A percentile compares a stretch with the other conserved stretches of the same genome.
Conservation (phyloP, 2,888 invertebrate species). For the Cylloceria caligata region DNA sequence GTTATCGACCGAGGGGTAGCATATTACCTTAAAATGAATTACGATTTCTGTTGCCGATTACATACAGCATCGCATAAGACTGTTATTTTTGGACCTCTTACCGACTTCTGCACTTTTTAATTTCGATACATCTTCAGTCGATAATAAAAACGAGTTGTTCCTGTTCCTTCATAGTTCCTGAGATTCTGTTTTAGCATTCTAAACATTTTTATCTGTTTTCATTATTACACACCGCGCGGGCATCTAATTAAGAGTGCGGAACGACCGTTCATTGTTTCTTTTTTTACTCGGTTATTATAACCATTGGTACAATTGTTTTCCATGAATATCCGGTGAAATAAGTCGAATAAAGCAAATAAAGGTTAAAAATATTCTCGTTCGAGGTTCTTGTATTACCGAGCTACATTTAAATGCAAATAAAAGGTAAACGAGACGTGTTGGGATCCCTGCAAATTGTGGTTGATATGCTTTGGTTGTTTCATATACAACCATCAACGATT, state of each 20-base stretch:
- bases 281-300: background rate
- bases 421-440: background rate
- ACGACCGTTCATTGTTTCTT: background rate
- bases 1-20: too few relatives aligned
- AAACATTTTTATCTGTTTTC: too few relatives aligned
- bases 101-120: too few relatives aligned
- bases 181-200: too few relatives aligned
- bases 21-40: too few relatives aligned
- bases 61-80: too few relatives aligned
- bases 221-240: too few relatives aligned
- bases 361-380: background rate
- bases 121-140: background rate
- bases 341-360: background rate
- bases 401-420: background rate
- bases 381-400: background rate
- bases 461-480: constrained; percentile 6
- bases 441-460: constrained; percentile 6
- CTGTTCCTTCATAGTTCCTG: background rate
- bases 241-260: background rate
- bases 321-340: background rate
- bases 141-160: background rate
- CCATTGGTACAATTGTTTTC: background rate
- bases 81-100: too few relatives aligned
- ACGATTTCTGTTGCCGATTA: too few relatives aligned
- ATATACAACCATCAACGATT: background rate